Conservation (phyloP, 2,888 invertebrate species). For the Yponomeuta malinellus region DNA sequence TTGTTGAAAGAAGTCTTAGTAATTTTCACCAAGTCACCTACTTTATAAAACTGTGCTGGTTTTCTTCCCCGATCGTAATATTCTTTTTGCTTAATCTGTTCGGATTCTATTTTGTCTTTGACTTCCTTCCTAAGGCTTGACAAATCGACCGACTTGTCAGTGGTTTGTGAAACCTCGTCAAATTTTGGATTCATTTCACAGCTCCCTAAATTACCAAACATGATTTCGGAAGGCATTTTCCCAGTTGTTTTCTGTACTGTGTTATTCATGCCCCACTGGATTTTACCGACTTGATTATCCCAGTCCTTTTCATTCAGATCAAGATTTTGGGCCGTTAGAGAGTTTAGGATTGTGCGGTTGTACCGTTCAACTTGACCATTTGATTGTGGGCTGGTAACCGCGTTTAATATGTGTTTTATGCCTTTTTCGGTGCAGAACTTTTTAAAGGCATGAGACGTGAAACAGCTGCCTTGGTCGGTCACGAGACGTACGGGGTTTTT, state of each 20-base stretch:
- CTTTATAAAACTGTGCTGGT: conserved; percentile 11
- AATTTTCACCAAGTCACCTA: conserved; percentile 16
- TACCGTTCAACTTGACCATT: no score
- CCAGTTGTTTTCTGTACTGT: conserved; percentile 13
- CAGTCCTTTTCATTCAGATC: no score
- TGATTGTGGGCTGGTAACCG: no score
- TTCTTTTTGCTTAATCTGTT: neutral
- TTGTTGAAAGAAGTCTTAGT: conserved; percentile 8
- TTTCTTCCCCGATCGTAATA: neutral
- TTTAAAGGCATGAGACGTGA: no score
- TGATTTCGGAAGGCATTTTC: conserved; percentile 9
- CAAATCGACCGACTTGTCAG: neutral
- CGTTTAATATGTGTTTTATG: no score
- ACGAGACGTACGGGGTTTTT: no score
- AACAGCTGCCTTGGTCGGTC: no score
- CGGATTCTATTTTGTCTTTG: conserved; percentile 10
- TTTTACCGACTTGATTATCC: no score
- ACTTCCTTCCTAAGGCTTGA: neutral
- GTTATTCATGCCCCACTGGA: conserved; percentile 14
- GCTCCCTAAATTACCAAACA: conserved; percentile 7
- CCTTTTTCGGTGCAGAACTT: no score
- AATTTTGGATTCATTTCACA: neutral
- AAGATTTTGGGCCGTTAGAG: no score
- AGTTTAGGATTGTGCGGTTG: no score
- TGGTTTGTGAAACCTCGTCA: neutral